Conservation (phyloP, 37 sponge, comb jelly and placozoan species). For the Bolinopsis microptera region DNA sequence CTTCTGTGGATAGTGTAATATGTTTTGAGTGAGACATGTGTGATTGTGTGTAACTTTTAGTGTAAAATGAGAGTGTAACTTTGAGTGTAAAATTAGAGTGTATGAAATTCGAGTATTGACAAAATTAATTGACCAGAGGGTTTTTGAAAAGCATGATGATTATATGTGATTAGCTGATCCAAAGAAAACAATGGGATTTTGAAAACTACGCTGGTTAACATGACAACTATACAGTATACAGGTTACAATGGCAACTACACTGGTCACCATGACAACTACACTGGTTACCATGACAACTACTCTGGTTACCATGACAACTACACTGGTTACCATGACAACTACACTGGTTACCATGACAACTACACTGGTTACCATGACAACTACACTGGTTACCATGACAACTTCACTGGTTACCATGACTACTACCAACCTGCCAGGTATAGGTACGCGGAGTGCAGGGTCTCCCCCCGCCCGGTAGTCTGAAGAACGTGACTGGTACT, state of each 20-base stretch:
- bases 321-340: background rate
- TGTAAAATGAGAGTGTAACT: background rate
- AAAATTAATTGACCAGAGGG: no score
- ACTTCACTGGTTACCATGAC: background rate
- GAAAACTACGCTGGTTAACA: no score
- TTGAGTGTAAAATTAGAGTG: background rate
- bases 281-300: no score
- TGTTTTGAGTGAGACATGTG: background rate
- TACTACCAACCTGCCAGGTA: slow-evolving; percentile 30
- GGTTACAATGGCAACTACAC: no score
- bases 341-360: background rate
- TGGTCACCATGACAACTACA: no score
- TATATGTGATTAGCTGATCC: no score
- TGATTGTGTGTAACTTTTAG: background rate
- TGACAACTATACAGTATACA: no score
- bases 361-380: background rate
- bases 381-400: background rate
- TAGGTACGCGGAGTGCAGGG: slow-evolving; percentile 8
- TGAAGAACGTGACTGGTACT: background rate
- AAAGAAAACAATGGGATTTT: no score
- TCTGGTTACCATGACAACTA: background rate
- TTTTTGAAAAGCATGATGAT: no score
- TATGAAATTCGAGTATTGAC: background rate
- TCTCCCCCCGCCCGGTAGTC: background rate
- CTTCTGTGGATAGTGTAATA: background rate